Percentiles rank a stretch among this genome's conserved stretches.
phyloP scores from a whole-genome alignment of 2,797 vertebrate genomes.

The Calcarius lapponicus region DNA sequence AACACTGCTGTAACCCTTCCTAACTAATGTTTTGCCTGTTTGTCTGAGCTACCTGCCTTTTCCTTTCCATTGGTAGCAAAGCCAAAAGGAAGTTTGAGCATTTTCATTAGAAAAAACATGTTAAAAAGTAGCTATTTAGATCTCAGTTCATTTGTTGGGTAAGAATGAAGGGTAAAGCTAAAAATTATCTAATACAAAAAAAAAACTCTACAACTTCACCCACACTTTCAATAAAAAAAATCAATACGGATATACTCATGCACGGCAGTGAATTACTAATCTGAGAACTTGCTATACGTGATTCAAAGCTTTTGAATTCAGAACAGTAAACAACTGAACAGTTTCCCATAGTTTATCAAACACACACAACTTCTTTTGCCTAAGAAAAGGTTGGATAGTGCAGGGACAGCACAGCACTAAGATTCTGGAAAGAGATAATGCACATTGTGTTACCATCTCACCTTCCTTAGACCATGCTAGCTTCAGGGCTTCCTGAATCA shows the following conservation, averaged over 20 bases:
- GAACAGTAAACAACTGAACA: neutral
- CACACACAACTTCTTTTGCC: neutral
- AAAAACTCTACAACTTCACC: neutral
- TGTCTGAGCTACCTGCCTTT: neutral
- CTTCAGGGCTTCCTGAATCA: neutral
- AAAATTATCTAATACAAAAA: neutral
- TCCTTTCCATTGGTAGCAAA: neutral
- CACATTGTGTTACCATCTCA: neutral
- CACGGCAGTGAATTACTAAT: neutral
- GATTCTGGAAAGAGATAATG: neutral
- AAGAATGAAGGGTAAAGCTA: neutral
- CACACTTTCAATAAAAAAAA: neutral
- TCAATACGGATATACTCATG: fast-evolving
- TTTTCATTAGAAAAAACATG: neutral
- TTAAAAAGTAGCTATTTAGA: neutral
- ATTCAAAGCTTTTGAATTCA: neutral
- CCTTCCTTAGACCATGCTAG: neutral
- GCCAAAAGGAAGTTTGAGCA: neutral
- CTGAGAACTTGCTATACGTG: fast-evolving
- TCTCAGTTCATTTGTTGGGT: neutral
- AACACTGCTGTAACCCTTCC: neutral
- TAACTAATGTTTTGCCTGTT: neutral
- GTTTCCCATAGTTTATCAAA: neutral
- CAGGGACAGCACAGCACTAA: neutral
- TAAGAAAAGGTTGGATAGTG: neutral